These are phyloP conservation scores for Prionace glauca DNA, from an alignment of 2,797 vertebrate genomes.

Conservation along the genomic window DNA sequence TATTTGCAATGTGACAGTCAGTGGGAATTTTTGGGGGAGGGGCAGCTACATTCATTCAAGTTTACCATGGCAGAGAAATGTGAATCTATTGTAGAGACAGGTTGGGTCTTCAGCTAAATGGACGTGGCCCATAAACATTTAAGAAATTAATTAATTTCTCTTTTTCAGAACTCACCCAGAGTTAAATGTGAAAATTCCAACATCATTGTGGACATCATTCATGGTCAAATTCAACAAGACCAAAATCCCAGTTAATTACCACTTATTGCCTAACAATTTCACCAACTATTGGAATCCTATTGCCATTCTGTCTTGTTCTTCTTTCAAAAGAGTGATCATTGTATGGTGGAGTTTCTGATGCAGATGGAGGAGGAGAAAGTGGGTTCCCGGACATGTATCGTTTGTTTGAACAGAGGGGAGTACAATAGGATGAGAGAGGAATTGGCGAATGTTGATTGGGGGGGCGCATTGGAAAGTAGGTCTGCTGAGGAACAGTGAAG, in stretches of 20 bases:
- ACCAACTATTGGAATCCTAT: not conserved
- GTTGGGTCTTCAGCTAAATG: not conserved
- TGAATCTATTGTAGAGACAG: not conserved
- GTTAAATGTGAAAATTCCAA: not conserved
- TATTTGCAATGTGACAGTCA: constrained; percentile 9
- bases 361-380: too few relatives aligned
- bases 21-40: not conserved
- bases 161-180: constrained; percentile 1
- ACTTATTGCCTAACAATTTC: not conserved
- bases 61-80: not conserved
- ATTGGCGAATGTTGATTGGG: too few relatives aligned
- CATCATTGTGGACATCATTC: not conserved
- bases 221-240: not conserved
- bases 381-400: too few relatives aligned
- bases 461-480: too few relatives aligned
- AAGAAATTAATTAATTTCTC: not conserved
- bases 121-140: not conserved
- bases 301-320: not conserved
- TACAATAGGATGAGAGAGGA: too few relatives aligned
- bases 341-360: too few relatives aligned
- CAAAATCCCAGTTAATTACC: not conserved
- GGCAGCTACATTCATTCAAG: not conserved
- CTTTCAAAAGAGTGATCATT: not conserved
- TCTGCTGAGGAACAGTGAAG: too few relatives aligned
- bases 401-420: too few relatives aligned